Conservation (phyloP, 2,888 invertebrate species). For the Tethea ocularis region DNA sequence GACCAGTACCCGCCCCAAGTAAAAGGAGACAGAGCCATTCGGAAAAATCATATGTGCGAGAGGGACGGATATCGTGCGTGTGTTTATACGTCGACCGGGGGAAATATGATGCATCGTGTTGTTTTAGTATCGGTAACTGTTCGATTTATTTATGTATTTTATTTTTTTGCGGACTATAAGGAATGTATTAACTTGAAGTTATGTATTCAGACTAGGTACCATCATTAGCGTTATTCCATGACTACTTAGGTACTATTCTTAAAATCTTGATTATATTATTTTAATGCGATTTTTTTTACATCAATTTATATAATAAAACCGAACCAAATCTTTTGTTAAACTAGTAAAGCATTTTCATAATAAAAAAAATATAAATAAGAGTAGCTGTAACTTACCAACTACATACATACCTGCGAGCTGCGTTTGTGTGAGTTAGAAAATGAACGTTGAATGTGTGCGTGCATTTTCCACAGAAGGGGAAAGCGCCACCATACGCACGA, state of each 20-base stretch:
- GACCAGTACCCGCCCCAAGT: conserved; percentile 69
- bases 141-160: conserved; percentile 75
- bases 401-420: conserved; percentile 18
- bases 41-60: conserved; percentile 54
- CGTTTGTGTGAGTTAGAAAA: conserved; percentile 32
- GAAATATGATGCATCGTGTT: conserved; percentile 82
- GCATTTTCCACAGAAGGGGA: conserved; percentile 66
- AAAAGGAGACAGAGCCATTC: conserved; percentile 47
- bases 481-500: conserved; percentile 60
- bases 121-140: conserved; percentile 79
- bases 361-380: background rate
- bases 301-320: no score
- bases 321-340: no score
- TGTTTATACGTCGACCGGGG: conserved; percentile 63
- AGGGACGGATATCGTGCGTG: conserved; percentile 63
- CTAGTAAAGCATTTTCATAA: background rate
- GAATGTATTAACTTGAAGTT: conserved; percentile 58
- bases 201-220: conserved; percentile 32
- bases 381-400: conserved; percentile 18
- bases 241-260: conserved; percentile 5
- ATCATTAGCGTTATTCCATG: conserved; percentile 12
- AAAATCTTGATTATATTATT: background rate
- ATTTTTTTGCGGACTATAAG: conserved; percentile 59
- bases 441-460: conserved; percentile 47
- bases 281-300: background rate